Evolutionary conservation across 2,888 invertebrate species (phyloP).

Genomic region (Unio pictorum): DNA sequence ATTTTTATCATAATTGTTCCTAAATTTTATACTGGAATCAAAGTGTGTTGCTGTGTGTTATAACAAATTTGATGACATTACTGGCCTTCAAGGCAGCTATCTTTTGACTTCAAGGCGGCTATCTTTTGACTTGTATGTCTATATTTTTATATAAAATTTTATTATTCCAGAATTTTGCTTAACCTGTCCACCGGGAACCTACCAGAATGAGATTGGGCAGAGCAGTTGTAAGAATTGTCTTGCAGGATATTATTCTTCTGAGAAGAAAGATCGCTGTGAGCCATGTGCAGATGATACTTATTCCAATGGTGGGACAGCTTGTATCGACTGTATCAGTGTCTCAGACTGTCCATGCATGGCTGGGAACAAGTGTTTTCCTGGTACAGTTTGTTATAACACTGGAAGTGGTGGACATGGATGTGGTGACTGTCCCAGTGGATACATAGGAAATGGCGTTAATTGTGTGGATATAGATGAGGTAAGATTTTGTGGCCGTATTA

Average conservation of each 20-base stretch:
- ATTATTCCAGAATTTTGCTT: slow-evolving; percentile 47
- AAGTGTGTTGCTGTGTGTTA: too few species aligned
- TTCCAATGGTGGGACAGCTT: slow-evolving; percentile 37
- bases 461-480: slow-evolving; percentile 64
- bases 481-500: background rate
- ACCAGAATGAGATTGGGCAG: slow-evolving; percentile 47
- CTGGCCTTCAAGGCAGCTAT: too few species aligned
- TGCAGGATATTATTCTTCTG: slow-evolving; percentile 46
- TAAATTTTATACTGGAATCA: too few species aligned
- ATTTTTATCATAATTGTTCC: too few species aligned
- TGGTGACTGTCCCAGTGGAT: slow-evolving; percentile 50
- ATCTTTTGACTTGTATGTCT: too few species aligned
- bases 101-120: too few species aligned
- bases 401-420: slow-evolving; percentile 40
- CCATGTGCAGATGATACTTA: slow-evolving; percentile 46
- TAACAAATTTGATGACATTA: too few species aligned
- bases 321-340: slow-evolving; percentile 35
- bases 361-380: slow-evolving; percentile 33
- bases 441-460: slow-evolving; percentile 50
- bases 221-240: slow-evolving; percentile 46
- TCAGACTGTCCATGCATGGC: slow-evolving; percentile 51
- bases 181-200: slow-evolving; percentile 51
- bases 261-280: slow-evolving; percentile 48
- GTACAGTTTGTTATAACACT: slow-evolving; percentile 44
- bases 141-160: background rate